These are phyloP conservation scores for Tachuris rubrigastra DNA, from an alignment of 2,113 vertebrate genomes.

Conservation along the genomic window DNA sequence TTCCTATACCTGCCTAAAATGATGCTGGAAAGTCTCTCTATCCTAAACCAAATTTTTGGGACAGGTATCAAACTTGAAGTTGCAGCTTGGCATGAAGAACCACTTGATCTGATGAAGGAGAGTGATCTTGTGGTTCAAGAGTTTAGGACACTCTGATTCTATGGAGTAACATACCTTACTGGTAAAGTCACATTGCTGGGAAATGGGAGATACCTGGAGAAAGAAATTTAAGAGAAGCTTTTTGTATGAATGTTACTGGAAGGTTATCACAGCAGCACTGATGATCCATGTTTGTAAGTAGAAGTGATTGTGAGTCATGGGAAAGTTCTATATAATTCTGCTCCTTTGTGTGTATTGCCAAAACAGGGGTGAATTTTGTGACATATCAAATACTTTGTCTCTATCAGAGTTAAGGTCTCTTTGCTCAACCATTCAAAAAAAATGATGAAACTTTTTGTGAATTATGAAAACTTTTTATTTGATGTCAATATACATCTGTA, in stretches of 20 bases:
- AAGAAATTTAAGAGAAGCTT: neutral
- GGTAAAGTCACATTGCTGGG: neutral
- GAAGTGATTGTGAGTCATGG: neutral
- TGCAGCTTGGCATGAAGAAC: accelerated
- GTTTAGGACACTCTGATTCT: neutral
- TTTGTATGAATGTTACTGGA: neutral
- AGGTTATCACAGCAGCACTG: neutral
- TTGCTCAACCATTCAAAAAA: neutral
- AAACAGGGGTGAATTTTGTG: neutral
- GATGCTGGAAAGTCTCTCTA: neutral
- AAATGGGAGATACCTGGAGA: neutral
- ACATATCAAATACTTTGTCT: neutral
- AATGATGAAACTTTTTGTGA: neutral
- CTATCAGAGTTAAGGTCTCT: neutral
- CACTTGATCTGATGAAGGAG: neutral
- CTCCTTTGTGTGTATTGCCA: neutral
- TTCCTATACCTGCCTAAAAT: no score
- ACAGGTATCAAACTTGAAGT: neutral
- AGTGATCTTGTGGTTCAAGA: neutral
- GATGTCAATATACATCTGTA: neutral
- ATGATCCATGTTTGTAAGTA: neutral
- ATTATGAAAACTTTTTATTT: neutral
- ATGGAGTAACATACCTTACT: neutral
- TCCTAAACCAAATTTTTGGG: neutral
- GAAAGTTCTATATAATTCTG: neutral